A percentile compares a stretch with the other conserved stretches of the same genome.
phyloP scores from a whole-genome alignment of 2,113 vertebrate species.

The Aptenodytes patagonicus region DNA sequence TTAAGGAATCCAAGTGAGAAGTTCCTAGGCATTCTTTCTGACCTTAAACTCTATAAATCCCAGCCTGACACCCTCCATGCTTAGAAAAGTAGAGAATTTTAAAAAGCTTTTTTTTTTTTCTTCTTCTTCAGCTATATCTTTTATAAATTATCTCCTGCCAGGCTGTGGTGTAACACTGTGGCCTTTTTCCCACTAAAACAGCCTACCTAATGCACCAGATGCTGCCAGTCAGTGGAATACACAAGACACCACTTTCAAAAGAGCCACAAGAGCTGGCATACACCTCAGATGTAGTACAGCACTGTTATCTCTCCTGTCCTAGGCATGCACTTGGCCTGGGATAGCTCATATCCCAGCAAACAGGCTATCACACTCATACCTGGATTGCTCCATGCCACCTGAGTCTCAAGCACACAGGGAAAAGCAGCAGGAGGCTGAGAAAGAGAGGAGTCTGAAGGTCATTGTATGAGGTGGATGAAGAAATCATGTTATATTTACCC shows the following conservation, averaged over 20 bases:
- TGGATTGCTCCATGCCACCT: background rate
- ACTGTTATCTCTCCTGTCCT: background rate
- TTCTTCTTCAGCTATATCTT: background rate
- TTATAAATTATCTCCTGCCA: background rate
- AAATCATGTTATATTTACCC: background rate
- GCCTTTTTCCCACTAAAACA: background rate
- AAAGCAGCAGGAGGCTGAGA: background rate
- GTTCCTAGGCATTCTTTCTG: background rate
- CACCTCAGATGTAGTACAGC: background rate
- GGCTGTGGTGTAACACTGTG: background rate
- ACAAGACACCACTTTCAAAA: background rate
- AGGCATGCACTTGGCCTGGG: background rate
- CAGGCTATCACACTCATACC: background rate
- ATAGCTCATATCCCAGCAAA: background rate
- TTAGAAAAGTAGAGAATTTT: background rate
- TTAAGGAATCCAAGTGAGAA: background rate
- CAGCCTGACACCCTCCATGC: background rate
- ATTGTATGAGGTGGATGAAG: background rate
- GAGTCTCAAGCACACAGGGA: background rate
- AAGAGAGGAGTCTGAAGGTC: background rate
- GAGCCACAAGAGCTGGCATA: background rate
- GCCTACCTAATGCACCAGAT: background rate
- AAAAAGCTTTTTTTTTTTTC: background rate
- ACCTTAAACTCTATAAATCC: background rate
- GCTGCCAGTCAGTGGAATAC: background rate